Evolutionary conservation across 2,113 vertebrate species (phyloP), one percentile per base, ranked within the genome.

Genomic region (Cololabis saira): DNA sequence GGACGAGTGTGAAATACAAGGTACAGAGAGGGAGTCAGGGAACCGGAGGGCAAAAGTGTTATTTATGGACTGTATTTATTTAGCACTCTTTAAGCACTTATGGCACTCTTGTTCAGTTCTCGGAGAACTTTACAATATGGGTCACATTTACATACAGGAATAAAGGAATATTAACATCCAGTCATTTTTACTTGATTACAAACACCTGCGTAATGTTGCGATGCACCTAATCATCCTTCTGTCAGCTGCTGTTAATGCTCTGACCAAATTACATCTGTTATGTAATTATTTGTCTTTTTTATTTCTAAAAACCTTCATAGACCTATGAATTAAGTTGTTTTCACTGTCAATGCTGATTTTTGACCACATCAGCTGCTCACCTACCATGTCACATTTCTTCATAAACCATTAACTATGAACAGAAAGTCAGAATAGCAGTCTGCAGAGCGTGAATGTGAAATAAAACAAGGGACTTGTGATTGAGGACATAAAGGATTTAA

Each of bases 1-100:
- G 85, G 95, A 97, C 63, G 95, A 98, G 67, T 94, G 93, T 0
- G 96, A 96, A 86, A 92, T 96, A 22, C 92, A 52, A 96, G 96
- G 97, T 99, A 94, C 17, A 86, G 89, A 66, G 10, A 65, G 60
- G 56, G 59, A 50, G 62, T 17, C 24, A 41, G 12, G 50, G 22
- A 30, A 69, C 19, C 1, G 0, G 3, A 17, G 5, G 0, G 14
- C 16, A 21, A 47, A 3, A 5, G 1, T 12, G 41, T 11, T 37
- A 37, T 37, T 7, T 37, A 37, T 37, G 33, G 33, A 37, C 33
- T 37, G 33, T 37, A 4, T 7, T 7, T 37, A 37, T 37, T 27
- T 27, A 27, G 24, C 24, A 27, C 24, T 27, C 24, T 27, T 27
- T n/a, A n/a, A 30, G 30, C 8, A 8, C 30, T 30, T 8, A 4